Evolutionary conservation across 2,888 invertebrate species (phyloP), one percentile per base, ranked within the genome.

Genomic region (Choristoneura rosaceana): DNA sequence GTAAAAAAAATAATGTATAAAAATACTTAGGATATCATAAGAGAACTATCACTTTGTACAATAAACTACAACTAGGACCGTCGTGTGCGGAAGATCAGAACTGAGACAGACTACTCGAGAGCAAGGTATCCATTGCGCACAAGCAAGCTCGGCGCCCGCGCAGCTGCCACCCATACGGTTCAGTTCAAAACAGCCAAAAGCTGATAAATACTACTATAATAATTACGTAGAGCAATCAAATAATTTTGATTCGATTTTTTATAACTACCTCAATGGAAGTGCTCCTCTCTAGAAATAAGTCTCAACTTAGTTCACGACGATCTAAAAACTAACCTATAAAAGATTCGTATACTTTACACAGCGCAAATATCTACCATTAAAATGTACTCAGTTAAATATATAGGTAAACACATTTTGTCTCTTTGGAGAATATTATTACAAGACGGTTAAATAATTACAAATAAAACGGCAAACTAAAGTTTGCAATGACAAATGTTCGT

Each of bases 31-130:
- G 86, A 83, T 90, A 90, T 92, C 92, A 92, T 93, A 93, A 92
- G 93, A 93, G 88, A 91, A 92, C 92, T 94, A 94, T 94, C 93
- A 94, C 93, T 93, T 93, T 93, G 92, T 93, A 94, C 93, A 93
- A 85, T 86, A 78, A 84, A 85, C 93, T 92, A 93, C 88, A 87
- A 79, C 87, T 87, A 89, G 82, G 82, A 85, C 89, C 90, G 88
- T 78, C 84, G 83, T 84, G 85, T 78, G 82, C 81, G 90, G 89
- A 92, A 91, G 90, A 92, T 86, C 89, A 82, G 78, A 78, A 81
- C 80, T 78, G 85, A 85, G 83, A 82, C 82, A 74, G 77, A 75
- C 71, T 70, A 71, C 63, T 75, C 71, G 60, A 67, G 71, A 71
- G 62, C 66, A 61, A 52, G 61, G 14, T 60, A 41, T 58, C 66